A percentile compares a stretch with the other conserved stretches of the same genome.
Evolutionary conservation across 2,888 invertebrate genomes (phyloP).

Genomic region (Agrotis segetum): DNA sequence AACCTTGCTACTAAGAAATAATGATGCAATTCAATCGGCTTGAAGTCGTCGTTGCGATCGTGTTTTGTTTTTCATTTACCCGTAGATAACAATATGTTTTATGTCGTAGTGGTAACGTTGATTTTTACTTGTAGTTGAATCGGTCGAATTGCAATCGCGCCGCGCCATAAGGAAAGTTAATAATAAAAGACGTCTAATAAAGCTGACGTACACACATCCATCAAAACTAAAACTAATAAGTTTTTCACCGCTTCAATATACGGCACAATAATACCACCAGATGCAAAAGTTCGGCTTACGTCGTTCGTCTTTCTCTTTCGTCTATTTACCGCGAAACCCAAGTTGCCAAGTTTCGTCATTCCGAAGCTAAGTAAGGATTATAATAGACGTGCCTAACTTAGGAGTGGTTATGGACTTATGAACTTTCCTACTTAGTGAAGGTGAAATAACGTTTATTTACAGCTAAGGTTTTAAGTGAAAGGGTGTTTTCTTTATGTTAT

Average conservation of each 20-base stretch:
- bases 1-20: too few species aligned
- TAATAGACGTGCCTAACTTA: constrained; percentile 49
- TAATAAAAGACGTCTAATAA: constrained; percentile 8
- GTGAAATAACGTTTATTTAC: constrained; percentile 52
- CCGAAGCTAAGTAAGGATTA: constrained; percentile 52
- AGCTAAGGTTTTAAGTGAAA: constrained; percentile 13
- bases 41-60: too few species aligned
- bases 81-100: too few species aligned
- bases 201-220: constrained; percentile 4
- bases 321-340: constrained; percentile 47
- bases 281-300: constrained; percentile 41
- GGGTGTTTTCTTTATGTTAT: constrained; percentile 24
- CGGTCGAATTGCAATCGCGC: too few species aligned
- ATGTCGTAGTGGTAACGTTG: too few species aligned
- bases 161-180: too few species aligned
- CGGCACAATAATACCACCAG: constrained; percentile 35
- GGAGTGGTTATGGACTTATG: constrained; percentile 44
- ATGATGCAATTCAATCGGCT: too few species aligned
- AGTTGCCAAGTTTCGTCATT: constrained; percentile 57
- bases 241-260: constrained; percentile 28
- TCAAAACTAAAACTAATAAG: constrained; percentile 28
- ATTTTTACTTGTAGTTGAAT: too few species aligned
- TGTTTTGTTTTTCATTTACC: too few species aligned
- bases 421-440: constrained; percentile 53
- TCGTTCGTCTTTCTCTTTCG: constrained; percentile 37